A percentile compares a stretch with the other conserved stretches of the same genome.
These are phyloP conservation scores for Madoqua kirkii DNA, from an alignment of 2,113 vertebrate species.

Conservation along the genomic window DNA sequence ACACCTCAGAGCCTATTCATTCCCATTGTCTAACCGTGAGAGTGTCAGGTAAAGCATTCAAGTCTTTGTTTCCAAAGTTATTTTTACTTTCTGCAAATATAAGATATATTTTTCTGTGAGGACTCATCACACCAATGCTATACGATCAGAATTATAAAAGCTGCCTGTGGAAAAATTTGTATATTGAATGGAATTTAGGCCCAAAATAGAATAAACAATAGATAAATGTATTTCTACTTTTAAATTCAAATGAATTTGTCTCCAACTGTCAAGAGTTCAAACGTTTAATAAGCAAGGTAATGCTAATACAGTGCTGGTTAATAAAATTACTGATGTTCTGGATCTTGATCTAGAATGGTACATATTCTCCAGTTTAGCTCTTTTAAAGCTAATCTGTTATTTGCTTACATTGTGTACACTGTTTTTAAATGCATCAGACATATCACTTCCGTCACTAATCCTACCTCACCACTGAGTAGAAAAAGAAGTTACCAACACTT, in stretches of 20 bases:
- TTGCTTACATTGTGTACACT: not conserved
- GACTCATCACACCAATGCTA: not conserved
- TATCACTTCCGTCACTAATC: not conserved
- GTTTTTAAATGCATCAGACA: not conserved
- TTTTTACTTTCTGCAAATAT: not conserved
- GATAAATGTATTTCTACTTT: not conserved
- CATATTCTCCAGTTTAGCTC: not conserved
- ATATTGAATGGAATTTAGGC: not conserved
- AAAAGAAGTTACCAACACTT: not conserved
- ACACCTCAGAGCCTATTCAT: not conserved
- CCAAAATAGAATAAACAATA: not conserved
- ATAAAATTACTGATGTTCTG: not conserved
- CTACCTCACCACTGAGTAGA: not conserved
- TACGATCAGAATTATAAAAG: not conserved
- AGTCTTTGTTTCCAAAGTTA: not conserved
- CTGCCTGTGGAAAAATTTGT: not conserved
- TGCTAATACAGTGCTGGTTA: not conserved
- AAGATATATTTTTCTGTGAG: not conserved
- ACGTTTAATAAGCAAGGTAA: not conserved
- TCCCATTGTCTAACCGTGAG: not conserved
- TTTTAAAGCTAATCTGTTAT: not conserved
- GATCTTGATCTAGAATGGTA: not conserved
- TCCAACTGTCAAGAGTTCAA: not conserved
- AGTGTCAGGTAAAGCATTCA: not conserved
- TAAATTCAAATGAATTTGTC: not conserved